Base-by-base conservation (phyloP, 2,888 invertebrate genomes). In the Tachystola acroxantha region DNA sequence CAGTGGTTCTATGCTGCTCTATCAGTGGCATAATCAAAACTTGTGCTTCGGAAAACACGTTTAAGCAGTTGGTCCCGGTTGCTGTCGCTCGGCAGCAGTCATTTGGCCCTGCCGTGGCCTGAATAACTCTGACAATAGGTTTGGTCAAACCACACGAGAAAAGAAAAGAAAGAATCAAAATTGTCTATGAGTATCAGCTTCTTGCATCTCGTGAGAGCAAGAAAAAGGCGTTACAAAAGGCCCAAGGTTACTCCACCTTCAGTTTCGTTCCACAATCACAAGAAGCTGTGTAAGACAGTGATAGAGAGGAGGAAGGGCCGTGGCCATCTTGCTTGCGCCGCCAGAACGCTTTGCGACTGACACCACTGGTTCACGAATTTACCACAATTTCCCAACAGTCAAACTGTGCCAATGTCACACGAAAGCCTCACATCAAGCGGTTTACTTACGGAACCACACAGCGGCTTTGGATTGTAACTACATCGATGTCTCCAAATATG, bases 291-390 rank as follows among this genome's bases (percentile, higher is more conserved):
- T 70, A 57, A 71, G 51, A 73, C 55, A 74, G 50, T 70, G 65
- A 69, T 58, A 73, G 63, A 65, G 63, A 68, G 60, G 55, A 57
- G 53, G 57, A 62, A 72, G 67, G 74, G 75, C 72, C 75, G 71
- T 70, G 84, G 82, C 85, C 84, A 86, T 79, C 84, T 85, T 86
- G 85, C 85, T 84, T 78, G 69, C 77, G 69, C 78, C 79, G 73
- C 78, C 68, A 64, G 60, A 55, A 53, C 55, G 60, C 65, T 64
- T 60, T 65, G 64, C 70, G 72, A 74, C 73, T 69, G 67, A 61
- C 62, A 64, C 52, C 50, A 50, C 48, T 26, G 31, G 27, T 38
- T 30, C 10, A 34, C 34, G 24, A 36, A 37, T 43, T 46, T 43
- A 44, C 31, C 34, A 29, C 29, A 37, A 30, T 31, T 22, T 35